Evolutionary conservation across 2,113 vertebrate species (phyloP), one percentile per base, ranked within the genome.

Genomic region (Myodes glareolus): DNA sequence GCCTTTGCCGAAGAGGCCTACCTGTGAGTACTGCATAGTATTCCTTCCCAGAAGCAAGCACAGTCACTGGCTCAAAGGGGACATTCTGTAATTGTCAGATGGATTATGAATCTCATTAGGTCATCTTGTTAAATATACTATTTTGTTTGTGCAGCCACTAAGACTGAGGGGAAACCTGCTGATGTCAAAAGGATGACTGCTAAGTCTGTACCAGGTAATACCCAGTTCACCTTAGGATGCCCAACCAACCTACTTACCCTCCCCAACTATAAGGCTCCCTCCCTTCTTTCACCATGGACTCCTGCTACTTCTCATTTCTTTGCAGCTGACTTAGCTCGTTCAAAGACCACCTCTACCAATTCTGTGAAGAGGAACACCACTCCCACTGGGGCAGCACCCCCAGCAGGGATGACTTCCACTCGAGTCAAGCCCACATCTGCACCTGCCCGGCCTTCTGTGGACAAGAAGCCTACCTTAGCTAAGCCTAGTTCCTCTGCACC

Each of bases 151-250:
- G 85, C 98, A 99, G 99, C 98, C 2, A 94, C 99, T n/a, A 99
- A 99, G 98, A 99, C 99, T 0, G 99, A 99, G 1, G 86, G 98
- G 7, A 99, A 99, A 97, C 95, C 98, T 7, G 95, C 97, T 4
- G 99, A 99, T 1, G 97, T 98, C 92, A 99, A 99, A 99, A 99
- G 99, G 98, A 91, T 98, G 16, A 47, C 97, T 25, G 94, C 98
- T 0, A 99, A 98, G 98, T 99, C 99, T 2, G 98, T 98, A 13
- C 90, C 99, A 99, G 99, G 99, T 99, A 99, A 96, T 5, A 2
- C 9, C 7, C 27, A n/a, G 13, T n/a, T 55, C 72, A 80, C 91
- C 72, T 23, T 0, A n/a, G 33, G 65, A 25, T 31, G 65, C 17
- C 29, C 12, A 36, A 0, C 19, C 63, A 47, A 31, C 50, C 65